Conservation (phyloP, 2,888 invertebrate species). For the Trichopoda pennipes region DNA sequence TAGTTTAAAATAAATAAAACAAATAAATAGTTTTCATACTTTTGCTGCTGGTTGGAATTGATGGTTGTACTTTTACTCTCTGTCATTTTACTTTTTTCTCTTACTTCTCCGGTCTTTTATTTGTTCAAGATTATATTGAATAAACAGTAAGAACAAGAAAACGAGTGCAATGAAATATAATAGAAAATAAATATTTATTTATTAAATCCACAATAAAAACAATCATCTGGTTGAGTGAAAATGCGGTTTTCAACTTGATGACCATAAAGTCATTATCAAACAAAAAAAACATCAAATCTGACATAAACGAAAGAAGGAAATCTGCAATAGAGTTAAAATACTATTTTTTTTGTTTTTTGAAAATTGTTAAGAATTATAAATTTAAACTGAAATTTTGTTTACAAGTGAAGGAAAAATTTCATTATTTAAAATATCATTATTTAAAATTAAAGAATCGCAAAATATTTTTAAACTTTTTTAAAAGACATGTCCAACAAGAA, state of each 20-base stretch:
- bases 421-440: too few relatives aligned
- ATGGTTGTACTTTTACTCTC: slow-evolving; percentile 42
- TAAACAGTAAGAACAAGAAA: slow-evolving; percentile 23
- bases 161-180: slow-evolving; percentile 28
- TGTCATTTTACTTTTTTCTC: background rate
- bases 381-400: too few relatives aligned
- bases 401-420: too few relatives aligned
- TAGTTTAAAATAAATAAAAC: slow-evolving; percentile 42
- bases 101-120: slow-evolving; percentile 7
- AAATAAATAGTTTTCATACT: slow-evolving; percentile 33
- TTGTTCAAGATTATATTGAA: slow-evolving; percentile 37
- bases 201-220: slow-evolving; percentile 42
- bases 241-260: slow-evolving; percentile 31
- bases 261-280: background rate
- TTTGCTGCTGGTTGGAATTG: slow-evolving; percentile 3
- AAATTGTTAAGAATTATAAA: too few relatives aligned
- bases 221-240: slow-evolving; percentile 51
- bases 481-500: too few relatives aligned
- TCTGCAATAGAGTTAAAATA: too few relatives aligned
- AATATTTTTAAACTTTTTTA: too few relatives aligned
- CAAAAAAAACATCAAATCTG: background rate
- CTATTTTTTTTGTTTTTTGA: too few relatives aligned
- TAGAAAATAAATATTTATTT: slow-evolving; percentile 56
- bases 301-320: background rate
- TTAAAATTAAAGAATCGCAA: too few relatives aligned